Percentiles rank a stretch among this genome's conserved stretches.
These are phyloP conservation scores for Bradypodion pumilum DNA, from an alignment of 2,797 vertebrate genomes.

Conservation along the genomic window DNA sequence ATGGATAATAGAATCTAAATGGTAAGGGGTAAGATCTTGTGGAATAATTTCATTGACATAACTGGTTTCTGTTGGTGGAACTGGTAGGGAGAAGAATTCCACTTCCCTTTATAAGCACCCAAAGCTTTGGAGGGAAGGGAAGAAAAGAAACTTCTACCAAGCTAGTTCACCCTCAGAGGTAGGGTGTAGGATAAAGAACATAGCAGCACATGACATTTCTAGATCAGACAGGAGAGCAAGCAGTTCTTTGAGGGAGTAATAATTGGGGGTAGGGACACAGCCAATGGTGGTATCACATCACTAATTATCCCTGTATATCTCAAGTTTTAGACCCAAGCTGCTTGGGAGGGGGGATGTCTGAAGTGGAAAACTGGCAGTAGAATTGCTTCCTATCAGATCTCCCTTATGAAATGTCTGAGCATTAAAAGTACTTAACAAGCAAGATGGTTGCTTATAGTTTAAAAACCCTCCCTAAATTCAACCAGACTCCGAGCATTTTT, in stretches of 20 bases:
- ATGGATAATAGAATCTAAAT: not conserved
- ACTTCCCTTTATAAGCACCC: not conserved
- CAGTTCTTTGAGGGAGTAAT: not conserved
- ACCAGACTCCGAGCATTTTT: not conserved
- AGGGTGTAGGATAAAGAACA: no score
- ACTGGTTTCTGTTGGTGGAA: not conserved
- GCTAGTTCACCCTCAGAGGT: no score
- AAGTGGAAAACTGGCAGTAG: not conserved
- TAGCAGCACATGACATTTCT: no score
- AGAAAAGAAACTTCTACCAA: no score
- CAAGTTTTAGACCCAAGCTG: not conserved
- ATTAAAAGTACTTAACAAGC: not conserved
- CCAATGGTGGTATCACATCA: no score
- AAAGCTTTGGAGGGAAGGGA: not conserved
- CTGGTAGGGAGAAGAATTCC: no score
- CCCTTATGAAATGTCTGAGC: not conserved
- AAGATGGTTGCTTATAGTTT: not conserved
- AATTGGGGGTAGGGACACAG: not conserved
- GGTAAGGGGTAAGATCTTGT: not conserved
- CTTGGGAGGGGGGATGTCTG: not conserved
- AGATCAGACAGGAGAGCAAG: no score
- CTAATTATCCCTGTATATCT: not conserved
- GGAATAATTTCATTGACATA: not conserved
- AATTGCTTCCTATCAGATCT: not conserved
- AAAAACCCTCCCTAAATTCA: not conserved